Base-by-base conservation (phyloP, 2,113 vertebrate species). In the Colinus virginianus region DNA sequence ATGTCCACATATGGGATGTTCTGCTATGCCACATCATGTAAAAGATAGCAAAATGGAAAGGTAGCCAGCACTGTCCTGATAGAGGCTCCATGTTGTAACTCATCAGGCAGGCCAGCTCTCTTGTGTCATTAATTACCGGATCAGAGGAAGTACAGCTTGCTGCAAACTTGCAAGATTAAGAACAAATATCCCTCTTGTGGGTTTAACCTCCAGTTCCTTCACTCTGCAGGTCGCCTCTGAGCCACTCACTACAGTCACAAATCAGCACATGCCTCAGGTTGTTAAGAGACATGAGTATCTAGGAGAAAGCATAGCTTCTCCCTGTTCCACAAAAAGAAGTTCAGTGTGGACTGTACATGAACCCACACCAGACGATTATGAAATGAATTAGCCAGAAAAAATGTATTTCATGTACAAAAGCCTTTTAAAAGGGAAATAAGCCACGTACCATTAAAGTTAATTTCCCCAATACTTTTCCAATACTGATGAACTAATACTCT, bases 371-470 rank as follows among this genome's bases (percentile, higher is more conserved):
- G 70, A 58, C n/a, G 23, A 88, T 78, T 82, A 95, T 83, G 32
- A 95, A 95, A 84, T 76, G 42, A 95, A 94, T 76, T 92, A 87
- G 80, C 63, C 80, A 75, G 91, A 92, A 95, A 94, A 94, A 92
- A 68, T 32, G 62, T 88, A 88, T 87, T 93, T 86, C 36, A 83
- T 80, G 56, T 77, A 84, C 61, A 94, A 92, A 90, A 74, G n/a
- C 75, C 61, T 91, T 88, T 93, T 84, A 67, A 88, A 84, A 72
- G 48, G 63, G 26, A 90, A 91, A 84, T 75, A 95, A 95, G 42
- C 46, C 23, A 90, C 43, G 63, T 78, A 90, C 45, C 42, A 61
- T 91, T 80, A 91, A 95, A 95, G 95, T 88, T 81, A 95, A 84
- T 88, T 93, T 95, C 58, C 69, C 67, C 49, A 1, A 74, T 19